A percentile compares a stretch with the other conserved stretches of the same genome.
These are phyloP conservation scores for Rhinella marina DNA, from an alignment of 2,797 vertebrate genomes.

Conservation along the genomic window DNA sequence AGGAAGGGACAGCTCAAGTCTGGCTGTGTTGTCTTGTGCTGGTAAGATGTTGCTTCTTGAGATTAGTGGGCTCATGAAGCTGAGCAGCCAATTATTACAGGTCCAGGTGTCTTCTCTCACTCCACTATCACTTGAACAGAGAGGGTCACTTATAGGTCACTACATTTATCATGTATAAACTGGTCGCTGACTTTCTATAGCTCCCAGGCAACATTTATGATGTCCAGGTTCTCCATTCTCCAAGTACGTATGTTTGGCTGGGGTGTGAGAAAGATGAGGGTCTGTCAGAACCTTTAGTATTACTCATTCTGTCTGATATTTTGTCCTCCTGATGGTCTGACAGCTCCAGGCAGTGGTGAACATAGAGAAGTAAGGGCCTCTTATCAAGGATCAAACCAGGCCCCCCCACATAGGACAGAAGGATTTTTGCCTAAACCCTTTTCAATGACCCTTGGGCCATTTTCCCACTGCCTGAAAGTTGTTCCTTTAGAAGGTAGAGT, in stretches of 20 bases:
- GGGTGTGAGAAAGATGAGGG: neutral
- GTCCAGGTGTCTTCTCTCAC: conserved; percentile 1
- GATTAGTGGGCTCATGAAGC: neutral
- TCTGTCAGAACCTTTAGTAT: neutral
- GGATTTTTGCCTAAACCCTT: no score
- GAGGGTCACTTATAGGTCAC: neutral
- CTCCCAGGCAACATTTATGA: neutral
- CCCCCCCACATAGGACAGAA: no score
- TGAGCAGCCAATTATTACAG: neutral
- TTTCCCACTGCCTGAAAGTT: no score
- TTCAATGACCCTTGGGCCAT: no score
- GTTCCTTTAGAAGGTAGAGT: no score
- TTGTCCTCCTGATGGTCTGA: no score
- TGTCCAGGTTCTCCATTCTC: neutral
- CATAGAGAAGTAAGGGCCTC: no score
- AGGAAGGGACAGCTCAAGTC: conserved; percentile 29
- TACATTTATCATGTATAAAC: neutral
- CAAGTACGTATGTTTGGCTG: neutral
- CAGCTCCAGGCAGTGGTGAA: no score
- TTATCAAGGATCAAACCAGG: no score
- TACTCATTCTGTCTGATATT: neutral
- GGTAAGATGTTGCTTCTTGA: conserved; percentile 9
- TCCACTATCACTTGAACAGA: neutral
- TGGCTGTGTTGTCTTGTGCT: conserved; percentile 18
- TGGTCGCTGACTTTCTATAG: neutral